Evolutionary conservation across 2,113 vertebrate genomes (phyloP).

Genomic region (Ancistrus triradiatus): DNA sequence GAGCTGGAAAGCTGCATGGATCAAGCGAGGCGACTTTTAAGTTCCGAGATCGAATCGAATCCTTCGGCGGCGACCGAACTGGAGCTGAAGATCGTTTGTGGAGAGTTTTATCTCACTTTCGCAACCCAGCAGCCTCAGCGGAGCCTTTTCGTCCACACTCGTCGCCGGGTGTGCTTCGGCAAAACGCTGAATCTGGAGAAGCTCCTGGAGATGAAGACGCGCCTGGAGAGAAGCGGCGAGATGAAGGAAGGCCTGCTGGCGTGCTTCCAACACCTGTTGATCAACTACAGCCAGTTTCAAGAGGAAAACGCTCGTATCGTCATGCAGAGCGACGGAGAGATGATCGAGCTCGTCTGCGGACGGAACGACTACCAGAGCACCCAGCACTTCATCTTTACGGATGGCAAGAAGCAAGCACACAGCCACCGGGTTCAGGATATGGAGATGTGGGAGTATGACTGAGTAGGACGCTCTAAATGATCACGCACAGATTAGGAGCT

Average conservation of each 20-base stretch:
- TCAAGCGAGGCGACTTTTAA: slow-evolving; percentile 25
- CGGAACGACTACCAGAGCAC: slow-evolving; percentile 23
- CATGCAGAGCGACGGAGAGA: slow-evolving; percentile 42
- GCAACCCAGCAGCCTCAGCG: slow-evolving; percentile 27
- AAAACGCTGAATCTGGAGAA: slow-evolving; percentile 27
- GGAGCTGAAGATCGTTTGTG: slow-evolving; percentile 37
- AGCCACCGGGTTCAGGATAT: slow-evolving; percentile 30
- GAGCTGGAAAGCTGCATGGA: slow-evolving; percentile 35
- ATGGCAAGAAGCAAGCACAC: slow-evolving; percentile 24
- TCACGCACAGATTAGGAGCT: too few species aligned
- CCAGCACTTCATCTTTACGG: slow-evolving; percentile 31
- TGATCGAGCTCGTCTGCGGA: slow-evolving; percentile 36
- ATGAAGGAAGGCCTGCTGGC: slow-evolving; percentile 32
- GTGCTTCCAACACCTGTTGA: slow-evolving; percentile 43
- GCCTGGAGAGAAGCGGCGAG: slow-evolving; percentile 18
- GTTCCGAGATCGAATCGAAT: slow-evolving; percentile 27
- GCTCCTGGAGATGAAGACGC: slow-evolving; percentile 35
- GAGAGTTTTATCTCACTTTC: slow-evolving; percentile 40
- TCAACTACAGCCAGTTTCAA: slow-evolving; percentile 23
- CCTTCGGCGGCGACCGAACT: slow-evolving; percentile 10
- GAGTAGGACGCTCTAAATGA: too few species aligned
- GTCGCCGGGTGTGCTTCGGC: slow-evolving; percentile 17
- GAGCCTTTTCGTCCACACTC: slow-evolving; percentile 27
- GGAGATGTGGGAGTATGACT: slow-evolving; percentile 38
- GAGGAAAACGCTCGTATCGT: slow-evolving; percentile 28